These are phyloP conservation scores for Okapia johnstoni DNA, from an alignment of 2,113 vertebrate species.

Conservation along the genomic window DNA sequence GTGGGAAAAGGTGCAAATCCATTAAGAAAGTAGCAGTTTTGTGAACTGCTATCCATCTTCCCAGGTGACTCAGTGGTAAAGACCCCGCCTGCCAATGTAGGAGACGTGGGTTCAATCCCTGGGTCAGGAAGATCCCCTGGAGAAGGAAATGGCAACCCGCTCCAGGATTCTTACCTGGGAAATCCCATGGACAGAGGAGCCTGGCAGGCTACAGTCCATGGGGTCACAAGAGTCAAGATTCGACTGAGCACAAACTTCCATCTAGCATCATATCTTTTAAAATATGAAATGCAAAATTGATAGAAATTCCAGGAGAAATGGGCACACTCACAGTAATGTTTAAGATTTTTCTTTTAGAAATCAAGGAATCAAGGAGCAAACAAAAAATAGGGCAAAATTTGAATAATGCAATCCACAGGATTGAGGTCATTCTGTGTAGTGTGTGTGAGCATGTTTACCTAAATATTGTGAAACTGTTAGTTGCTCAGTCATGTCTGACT, in stretches of 20 bases:
- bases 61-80: background rate
- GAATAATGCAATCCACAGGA: fast-evolving
- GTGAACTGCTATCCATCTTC: background rate
- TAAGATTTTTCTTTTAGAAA: background rate
- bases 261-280: background rate
- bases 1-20: fast-evolving
- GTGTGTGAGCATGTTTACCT: too few species aligned
- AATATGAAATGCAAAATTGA: background rate
- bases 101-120: background rate
- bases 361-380: background rate
- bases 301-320: background rate
- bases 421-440: background rate
- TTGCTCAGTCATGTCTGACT: background rate
- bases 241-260: background rate
- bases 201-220: background rate
- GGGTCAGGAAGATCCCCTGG: background rate
- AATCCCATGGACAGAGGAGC: background rate
- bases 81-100: background rate
- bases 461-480: background rate
- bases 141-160: background rate
- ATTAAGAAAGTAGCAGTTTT: fast-evolving
- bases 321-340: background rate
- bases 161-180: background rate
- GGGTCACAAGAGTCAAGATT: background rate
- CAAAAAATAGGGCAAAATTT: background rate